Conservation (phyloP, 2,113 vertebrate species). For the Cebidichthys violaceus region DNA sequence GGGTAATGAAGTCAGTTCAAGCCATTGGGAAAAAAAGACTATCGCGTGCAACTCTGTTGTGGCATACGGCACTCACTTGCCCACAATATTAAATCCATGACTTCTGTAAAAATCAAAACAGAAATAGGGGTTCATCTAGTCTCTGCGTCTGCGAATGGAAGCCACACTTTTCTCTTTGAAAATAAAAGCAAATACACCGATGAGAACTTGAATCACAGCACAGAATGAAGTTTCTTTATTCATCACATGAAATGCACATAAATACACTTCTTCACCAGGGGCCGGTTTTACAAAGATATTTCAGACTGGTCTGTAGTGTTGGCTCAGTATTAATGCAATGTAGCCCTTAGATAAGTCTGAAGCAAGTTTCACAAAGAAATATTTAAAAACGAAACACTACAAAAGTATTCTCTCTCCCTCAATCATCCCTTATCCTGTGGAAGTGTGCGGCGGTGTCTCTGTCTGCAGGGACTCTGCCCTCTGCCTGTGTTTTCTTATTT, state of each 20-base stretch:
- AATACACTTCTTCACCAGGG: not conserved
- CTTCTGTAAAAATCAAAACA: conserved; percentile 43
- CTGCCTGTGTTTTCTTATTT: not conserved
- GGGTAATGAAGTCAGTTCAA: conserved; percentile 63
- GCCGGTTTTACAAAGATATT: not conserved
- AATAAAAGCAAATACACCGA: conserved; percentile 25
- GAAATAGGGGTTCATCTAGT: conserved; percentile 12
- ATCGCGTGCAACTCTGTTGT: conserved; percentile 60
- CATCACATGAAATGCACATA: conserved; percentile 15
- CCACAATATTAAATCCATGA: conserved; percentile 68
- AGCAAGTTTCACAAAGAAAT: not conserved
- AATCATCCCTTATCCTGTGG: not conserved
- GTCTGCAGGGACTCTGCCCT: not conserved
- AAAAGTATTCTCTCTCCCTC: not conserved
- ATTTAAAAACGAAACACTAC: not conserved
- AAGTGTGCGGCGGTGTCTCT: not conserved
- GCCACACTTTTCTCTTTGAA: conserved; percentile 6
- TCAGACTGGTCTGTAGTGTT: conserved; percentile 1
- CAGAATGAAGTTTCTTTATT: not conserved
- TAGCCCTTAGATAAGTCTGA: not conserved
- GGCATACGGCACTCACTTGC: conserved; percentile 46
- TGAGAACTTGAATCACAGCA: conserved; percentile 11
- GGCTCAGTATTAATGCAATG: not conserved
- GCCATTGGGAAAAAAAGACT: conserved; percentile 63
- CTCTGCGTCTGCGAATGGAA: conserved; percentile 10